Conservation (phyloP, 1,140 invertebrate species). For the Scaptomyza montana region DNA sequence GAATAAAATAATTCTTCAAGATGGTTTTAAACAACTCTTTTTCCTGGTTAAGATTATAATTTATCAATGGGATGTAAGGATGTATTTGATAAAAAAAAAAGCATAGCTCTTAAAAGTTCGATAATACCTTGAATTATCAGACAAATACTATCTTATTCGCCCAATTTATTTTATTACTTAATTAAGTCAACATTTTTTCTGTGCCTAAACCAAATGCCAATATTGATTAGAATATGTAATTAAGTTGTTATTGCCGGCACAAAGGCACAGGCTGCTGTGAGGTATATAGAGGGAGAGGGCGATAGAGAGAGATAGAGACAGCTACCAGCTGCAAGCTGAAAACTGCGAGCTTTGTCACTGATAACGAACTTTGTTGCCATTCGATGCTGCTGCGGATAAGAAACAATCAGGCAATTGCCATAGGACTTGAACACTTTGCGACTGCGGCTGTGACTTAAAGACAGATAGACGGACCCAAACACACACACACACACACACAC, state of each 20-base stretch:
- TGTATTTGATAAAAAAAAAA: no score
- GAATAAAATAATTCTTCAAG: no score
- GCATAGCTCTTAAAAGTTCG: no score
- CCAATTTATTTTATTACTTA: no score
- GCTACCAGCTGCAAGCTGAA: neutral
- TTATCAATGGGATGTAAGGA: no score
- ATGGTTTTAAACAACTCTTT: no score
- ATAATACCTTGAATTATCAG: no score
- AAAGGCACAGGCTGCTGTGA: constrained; percentile 28
- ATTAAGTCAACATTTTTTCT: neutral
- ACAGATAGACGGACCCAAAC: constrained; percentile 18
- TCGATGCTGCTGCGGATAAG: constrained; percentile 69
- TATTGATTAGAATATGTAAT: constrained; percentile 55
- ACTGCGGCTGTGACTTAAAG: constrained; percentile 52
- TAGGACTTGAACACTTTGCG: constrained; percentile 70
- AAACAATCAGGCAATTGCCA: constrained; percentile 80
- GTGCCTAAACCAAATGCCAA: constrained; percentile 11
- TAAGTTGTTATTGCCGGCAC: constrained; percentile 60
- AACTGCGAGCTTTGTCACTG: constrained; percentile 63
- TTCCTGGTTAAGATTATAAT: no score
- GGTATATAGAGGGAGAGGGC: neutral
- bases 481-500: constrained; percentile 15
- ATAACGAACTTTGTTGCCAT: constrained; percentile 71
- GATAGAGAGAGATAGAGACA: neutral
- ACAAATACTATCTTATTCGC: no score